Percentiles rank a stretch among this genome's conserved stretches.
These are phyloP conservation scores for Thamnaconus septentrionalis DNA, from an alignment of 2,113 vertebrate species.

Conservation along the genomic window DNA sequence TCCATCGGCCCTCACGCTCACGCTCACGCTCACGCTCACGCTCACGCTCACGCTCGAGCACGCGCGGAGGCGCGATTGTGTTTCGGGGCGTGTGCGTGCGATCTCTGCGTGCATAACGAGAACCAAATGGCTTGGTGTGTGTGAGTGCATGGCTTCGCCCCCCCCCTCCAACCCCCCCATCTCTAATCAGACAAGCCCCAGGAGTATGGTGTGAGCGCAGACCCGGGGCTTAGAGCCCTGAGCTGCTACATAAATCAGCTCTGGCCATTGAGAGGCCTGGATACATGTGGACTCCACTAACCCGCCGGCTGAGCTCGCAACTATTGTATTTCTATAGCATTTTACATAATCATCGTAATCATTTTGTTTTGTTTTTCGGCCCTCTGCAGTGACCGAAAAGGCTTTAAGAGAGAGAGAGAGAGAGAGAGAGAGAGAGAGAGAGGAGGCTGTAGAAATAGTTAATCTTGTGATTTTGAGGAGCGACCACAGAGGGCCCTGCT, in stretches of 20 bases:
- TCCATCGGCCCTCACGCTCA: constrained; percentile 15
- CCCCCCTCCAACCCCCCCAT: constrained; percentile 30
- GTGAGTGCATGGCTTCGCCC: constrained; percentile 70
- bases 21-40: too few species aligned
- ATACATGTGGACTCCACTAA: constrained; percentile 55
- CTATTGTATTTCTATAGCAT: constrained; percentile 15
- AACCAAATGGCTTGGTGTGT: constrained; percentile 72
- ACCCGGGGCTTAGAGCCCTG: constrained; percentile 58
- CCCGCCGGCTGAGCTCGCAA: constrained; percentile 1
- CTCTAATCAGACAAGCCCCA: constrained; percentile 79
- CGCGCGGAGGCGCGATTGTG: constrained; percentile 20
- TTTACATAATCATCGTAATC: background rate
- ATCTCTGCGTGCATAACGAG: constrained; percentile 66
- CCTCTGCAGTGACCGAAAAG: constrained; percentile 11
- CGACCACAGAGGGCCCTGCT: constrained; percentile 15
- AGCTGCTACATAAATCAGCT: constrained; percentile 76
- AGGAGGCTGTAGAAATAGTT: constrained; percentile 34
- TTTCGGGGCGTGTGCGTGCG: constrained; percentile 48
- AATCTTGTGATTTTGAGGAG: constrained; percentile 18
- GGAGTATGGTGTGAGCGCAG: constrained; percentile 68
- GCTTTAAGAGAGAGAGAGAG: background rate
- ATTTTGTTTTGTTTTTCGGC: background rate
- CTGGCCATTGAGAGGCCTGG: constrained; percentile 63
- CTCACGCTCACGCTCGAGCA: constrained; percentile 4
- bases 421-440: constrained; percentile 14